Conservation (phyloP, 2,113 vertebrate species). For the Xerus inauris region DNA sequence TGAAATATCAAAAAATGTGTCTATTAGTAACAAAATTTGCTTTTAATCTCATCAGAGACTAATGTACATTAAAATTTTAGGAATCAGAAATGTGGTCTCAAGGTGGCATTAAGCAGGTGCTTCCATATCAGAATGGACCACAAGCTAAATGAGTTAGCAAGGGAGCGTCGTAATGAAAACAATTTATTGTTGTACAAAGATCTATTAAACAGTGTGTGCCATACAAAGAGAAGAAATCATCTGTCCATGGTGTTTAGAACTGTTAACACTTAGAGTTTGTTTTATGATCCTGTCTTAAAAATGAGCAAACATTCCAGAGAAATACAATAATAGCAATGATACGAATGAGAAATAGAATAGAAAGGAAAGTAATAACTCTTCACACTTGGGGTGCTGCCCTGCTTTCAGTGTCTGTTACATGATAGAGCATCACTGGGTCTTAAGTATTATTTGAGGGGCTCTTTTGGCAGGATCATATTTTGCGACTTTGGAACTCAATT, state of each 20-base stretch:
- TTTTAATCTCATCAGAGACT: background rate
- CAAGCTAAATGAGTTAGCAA: background rate
- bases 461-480: slow-evolving; percentile 31
- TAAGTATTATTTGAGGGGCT: slow-evolving; percentile 35
- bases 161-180: background rate
- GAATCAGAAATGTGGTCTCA: background rate
- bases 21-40: background rate
- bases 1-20: background rate
- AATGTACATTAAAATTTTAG: background rate
- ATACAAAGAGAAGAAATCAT: background rate
- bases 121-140: background rate
- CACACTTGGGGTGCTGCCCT: background rate
- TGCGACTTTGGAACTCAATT: slow-evolving; percentile 58
- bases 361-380: background rate
- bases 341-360: background rate
- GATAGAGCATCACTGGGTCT: background rate
- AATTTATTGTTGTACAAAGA: background rate
- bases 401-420: background rate
- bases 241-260: background rate
- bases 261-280: background rate
- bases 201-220: background rate
- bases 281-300: background rate
- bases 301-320: background rate
- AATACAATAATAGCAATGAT: background rate
- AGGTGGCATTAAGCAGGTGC: background rate